Base-by-base conservation (phyloP, 2,888 invertebrate genomes). In the Tuberolachnus salignus region DNA sequence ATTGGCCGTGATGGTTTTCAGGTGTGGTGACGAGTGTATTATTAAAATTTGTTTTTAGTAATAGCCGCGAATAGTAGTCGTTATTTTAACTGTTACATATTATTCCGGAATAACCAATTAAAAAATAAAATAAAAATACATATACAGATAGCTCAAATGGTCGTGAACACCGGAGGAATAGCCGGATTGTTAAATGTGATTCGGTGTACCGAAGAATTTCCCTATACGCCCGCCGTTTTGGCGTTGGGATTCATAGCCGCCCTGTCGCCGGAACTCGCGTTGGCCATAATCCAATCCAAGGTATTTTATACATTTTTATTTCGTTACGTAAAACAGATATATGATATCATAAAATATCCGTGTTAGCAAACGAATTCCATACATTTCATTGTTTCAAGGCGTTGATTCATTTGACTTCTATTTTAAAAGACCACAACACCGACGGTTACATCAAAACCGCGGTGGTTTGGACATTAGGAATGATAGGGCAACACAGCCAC, bases 211-310 rank as follows among this genome's bases (percentile, higher is more conserved):
- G 85, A 87, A 67, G 89, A 89, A 3, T 88, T 89, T 1, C 87
- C 90, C 64, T 87, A 92, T 53, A 63, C 11, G 16, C 92, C 94
- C 0, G 91, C 91, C 21, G 90, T 92, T 82, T 91, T 93, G 87
- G 91, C 93, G 81, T 86, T 94, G 11, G 94, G 94, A 23, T 94
- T 91, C 84, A 92, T 94, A 71, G 91, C 91, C 59, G 92, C 92
- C 0, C 93, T 94, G 84, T 91, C 91, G 0, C 91, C 92, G 83
- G 91, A 92, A 84, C 87, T 94, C 55, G 93, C 93, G 1, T 89
- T 91, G 87, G 91, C 91, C 57, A 89, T 94, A 70, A 89, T 94
- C 82, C 91, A 91, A 82, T 91, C 92, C n/a, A n/a, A 92, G 87
- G 92, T 88, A n/a, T 84, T 13, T 14, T 42, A 55, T 55, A 42